These are phyloP conservation scores for Neopipo cinnamomea DNA, from an alignment of 2,113 vertebrate genomes.

Conservation along the genomic window DNA sequence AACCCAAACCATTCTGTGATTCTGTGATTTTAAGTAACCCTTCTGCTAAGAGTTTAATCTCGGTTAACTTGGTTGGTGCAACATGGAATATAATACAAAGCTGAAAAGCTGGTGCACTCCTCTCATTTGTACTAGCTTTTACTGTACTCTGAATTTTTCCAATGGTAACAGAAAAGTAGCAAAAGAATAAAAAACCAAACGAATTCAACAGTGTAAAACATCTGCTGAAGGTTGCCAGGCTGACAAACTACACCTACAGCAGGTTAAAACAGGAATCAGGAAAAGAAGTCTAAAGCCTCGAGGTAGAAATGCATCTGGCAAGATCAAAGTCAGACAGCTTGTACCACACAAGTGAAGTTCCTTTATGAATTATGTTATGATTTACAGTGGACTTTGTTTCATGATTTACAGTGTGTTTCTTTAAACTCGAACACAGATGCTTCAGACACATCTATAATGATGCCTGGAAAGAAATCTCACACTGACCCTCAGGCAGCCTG, in stretches of 20 bases:
- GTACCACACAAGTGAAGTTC: neutral
- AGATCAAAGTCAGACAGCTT: neutral
- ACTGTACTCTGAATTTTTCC: neutral
- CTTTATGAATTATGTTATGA: neutral
- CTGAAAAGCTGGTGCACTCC: neutral
- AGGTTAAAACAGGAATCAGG: neutral
- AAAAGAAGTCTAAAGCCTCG: neutral
- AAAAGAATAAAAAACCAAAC: neutral
- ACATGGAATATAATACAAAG: neutral
- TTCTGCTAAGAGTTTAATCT: neutral
- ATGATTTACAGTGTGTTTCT: neutral
- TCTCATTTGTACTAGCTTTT: neutral
- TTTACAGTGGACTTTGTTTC: neutral
- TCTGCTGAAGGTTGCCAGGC: neutral
- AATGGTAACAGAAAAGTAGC: neutral
- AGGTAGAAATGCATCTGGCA: neutral
- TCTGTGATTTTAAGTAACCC: neutral
- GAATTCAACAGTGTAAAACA: neutral
- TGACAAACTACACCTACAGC: neutral
- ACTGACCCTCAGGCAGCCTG: neutral
- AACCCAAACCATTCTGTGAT: neutral
- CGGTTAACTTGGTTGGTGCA: neutral
- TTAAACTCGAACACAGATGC: neutral
- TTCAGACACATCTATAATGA: neutral
- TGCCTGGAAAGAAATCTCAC: neutral